Evolutionary conservation across 2,113 vertebrate genomes (phyloP).

Genomic region (Pelusios castaneus): DNA sequence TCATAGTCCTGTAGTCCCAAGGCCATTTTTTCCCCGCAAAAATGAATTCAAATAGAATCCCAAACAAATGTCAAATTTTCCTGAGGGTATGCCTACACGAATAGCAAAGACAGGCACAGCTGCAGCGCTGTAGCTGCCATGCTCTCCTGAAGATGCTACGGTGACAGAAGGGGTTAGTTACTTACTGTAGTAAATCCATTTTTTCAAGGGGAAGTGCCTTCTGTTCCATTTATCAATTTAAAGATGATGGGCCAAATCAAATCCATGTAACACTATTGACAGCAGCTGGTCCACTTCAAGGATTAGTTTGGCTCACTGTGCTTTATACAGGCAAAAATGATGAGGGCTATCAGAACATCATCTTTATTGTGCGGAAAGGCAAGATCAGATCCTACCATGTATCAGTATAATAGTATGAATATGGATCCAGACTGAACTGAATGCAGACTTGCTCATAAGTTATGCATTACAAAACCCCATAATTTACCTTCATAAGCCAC

Average conservation of each 20-base stretch:
- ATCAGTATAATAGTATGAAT: background rate
- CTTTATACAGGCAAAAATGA: background rate
- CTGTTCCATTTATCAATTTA: background rate
- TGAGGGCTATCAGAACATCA: background rate
- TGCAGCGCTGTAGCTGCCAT: background rate
- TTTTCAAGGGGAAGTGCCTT: background rate
- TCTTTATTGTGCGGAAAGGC: fast-evolving
- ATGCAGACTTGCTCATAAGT: background rate
- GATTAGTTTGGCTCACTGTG: background rate
- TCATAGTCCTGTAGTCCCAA: background rate
- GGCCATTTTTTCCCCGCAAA: background rate
- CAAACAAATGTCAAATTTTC: background rate
- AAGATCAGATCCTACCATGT: background rate
- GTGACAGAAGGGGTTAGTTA: background rate
- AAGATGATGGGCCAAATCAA: fast-evolving
- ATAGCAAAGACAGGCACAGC: background rate
- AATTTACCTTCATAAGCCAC: background rate
- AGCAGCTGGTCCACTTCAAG: background rate
- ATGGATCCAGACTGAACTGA: background rate
- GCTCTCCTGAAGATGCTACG: background rate
- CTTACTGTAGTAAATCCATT: background rate
- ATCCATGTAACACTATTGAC: fast-evolving
- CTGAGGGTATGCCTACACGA: background rate
- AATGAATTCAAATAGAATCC: background rate
- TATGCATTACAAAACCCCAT: background rate